Evolutionary conservation across 2,113 vertebrate genomes (phyloP).

Genomic region (Aphelocoma coerulescens): DNA sequence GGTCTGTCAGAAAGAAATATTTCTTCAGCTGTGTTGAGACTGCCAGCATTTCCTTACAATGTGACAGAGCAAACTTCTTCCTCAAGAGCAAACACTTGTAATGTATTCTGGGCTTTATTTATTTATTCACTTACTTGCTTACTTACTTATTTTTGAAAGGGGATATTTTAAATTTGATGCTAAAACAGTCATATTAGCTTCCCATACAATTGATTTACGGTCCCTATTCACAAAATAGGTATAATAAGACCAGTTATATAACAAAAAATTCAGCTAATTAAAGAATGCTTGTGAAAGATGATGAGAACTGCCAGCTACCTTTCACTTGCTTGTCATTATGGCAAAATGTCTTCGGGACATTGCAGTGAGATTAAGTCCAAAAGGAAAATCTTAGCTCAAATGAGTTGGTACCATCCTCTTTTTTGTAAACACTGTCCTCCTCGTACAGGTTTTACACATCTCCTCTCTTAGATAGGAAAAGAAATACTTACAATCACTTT

Average conservation of each 20-base stretch:
- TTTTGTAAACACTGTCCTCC: background rate
- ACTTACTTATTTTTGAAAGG: background rate
- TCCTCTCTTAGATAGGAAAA: background rate
- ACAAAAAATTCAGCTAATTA: background rate
- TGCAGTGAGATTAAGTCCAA: background rate
- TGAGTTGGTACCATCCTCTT: background rate
- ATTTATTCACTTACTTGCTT: background rate
- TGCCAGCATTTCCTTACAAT: background rate
- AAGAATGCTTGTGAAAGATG: background rate
- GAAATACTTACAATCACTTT: background rate
- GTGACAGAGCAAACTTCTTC: background rate
- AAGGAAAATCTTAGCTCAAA: background rate
- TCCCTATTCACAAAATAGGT: background rate
- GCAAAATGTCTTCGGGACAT: background rate
- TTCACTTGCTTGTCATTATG: background rate
- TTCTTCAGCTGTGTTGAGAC: background rate
- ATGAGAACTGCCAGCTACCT: background rate
- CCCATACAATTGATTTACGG: background rate
- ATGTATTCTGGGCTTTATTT: background rate
- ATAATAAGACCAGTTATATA: background rate
- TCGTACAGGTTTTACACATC: background rate
- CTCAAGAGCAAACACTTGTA: background rate
- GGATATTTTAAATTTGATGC: background rate
- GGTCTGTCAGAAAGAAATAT: background rate
- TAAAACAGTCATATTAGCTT: background rate